These are phyloP conservation scores for Octomys mimax DNA, from an alignment of 2,797 vertebrate species.

Conservation along the genomic window DNA sequence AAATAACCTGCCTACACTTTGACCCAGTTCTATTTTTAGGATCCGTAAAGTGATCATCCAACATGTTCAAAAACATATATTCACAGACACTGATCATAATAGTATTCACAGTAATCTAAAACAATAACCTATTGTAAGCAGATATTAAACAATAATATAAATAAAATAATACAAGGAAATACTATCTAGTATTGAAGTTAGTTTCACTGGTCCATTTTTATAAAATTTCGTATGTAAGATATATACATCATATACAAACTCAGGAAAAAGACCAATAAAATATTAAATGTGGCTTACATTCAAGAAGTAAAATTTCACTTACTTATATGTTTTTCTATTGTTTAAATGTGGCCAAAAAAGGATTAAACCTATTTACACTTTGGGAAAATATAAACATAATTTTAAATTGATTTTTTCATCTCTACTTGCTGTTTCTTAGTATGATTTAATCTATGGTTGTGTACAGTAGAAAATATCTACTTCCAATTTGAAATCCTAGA, in stretches of 20 bases:
- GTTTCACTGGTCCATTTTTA: neutral
- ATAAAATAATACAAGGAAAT: constrained; percentile 28
- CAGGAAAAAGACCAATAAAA: constrained; percentile 25
- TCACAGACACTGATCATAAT: neutral
- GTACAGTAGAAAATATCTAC: constrained; percentile 19
- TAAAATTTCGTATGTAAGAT: neutral
- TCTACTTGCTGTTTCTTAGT: constrained; percentile 7
- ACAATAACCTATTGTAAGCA: constrained; percentile 27
- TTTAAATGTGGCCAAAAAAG: constrained; percentile 58
- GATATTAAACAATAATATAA: constrained; percentile 28
- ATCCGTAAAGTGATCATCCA: constrained; percentile 21
- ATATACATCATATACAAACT: constrained; percentile 29
- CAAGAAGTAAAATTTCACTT: constrained; percentile 31
- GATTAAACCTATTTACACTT: constrained; percentile 36
- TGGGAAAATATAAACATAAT: constrained; percentile 21
- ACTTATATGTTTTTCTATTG: neutral
- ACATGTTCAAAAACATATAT: constrained; percentile 52
- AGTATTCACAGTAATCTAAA: constrained; percentile 38
- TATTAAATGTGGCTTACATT: constrained; percentile 35
- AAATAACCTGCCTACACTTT: constrained; percentile 50
- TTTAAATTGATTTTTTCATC: constrained; percentile 55
- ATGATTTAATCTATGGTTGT: constrained; percentile 41
- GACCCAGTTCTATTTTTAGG: neutral
- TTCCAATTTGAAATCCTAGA: constrained; percentile 51
- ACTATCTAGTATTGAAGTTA: neutral